Evolutionary conservation across 2,113 vertebrate genomes (phyloP), one percentile per base, ranked within the genome.

Genomic region (Lynx canadensis): DNA sequence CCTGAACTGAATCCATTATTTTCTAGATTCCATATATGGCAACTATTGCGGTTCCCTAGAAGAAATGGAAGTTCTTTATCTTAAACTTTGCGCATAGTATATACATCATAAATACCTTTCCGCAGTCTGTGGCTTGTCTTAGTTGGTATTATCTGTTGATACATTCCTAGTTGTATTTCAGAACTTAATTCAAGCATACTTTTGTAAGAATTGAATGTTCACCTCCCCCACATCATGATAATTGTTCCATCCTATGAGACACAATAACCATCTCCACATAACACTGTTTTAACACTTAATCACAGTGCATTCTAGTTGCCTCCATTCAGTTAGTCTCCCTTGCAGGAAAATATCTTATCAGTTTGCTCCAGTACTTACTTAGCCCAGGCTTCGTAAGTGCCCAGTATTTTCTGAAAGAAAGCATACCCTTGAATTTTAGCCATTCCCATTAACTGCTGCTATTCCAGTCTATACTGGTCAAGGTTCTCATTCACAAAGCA

Each of bases 401-500:
- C 91, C 63, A 79, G 21, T 85, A 88, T 80, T 94, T 92, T 94
- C 38, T 84, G 63, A 71, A 90, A 90, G 52, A 92, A 83, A 88
- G 27, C 38, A 29, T n/a, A 57, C 63, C 50, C 18, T 66, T 80
- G 48, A 89, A 79, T 29, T 81, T 16, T 73, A 84, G 23, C 29
- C 82, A 68, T 93, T 94, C 45, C 15, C 82, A 50, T 79, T 89
- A 13, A 73, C 13, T 23, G 45, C n/a, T 82, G 45, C 36, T 84
- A 31, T 21, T 45, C 31, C 45, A 74, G 19, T 12, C 48, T 92
- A 19, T 63, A 57, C 50, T 41, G 45, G 16, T 66, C 82, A 93
- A 14, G 5, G 27, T 50, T 96, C 79, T 94, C 73, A 85, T 41
- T 73, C 33, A 41, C 25, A 85, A 25, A 89, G 50, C 23, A 38